phyloP scores from a whole-genome alignment of 2,797 vertebrate genomes.

The Urophycis tenuis region DNA sequence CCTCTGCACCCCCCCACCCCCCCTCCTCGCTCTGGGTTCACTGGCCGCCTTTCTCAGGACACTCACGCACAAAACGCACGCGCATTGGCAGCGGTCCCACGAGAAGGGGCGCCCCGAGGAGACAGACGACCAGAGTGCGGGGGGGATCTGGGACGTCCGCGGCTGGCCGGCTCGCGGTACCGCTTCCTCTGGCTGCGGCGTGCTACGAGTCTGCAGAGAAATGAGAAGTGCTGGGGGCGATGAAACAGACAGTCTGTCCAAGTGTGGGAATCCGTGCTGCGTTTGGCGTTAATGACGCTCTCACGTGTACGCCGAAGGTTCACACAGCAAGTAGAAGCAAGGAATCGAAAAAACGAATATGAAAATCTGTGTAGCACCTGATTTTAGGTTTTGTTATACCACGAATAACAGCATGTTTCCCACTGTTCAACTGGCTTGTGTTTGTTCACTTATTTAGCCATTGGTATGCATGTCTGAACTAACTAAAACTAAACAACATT shows the following conservation, averaged over 20 bases:
- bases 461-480: no score
- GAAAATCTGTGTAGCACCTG: no score
- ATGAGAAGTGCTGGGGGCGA: constrained; percentile 18
- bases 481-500: not conserved
- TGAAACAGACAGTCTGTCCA: not conserved
- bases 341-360: no score
- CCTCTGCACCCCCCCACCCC: constrained; percentile 18
- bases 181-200: constrained; percentile 55
- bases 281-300: not conserved
- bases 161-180: constrained; percentile 31
- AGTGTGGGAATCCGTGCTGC: not conserved
- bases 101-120: constrained; percentile 12
- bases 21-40: constrained; percentile 1
- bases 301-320: not conserved
- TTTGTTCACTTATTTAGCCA: not conserved
- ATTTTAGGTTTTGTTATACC: no score
- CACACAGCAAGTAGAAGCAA: not conserved
- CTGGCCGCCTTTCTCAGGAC: constrained; percentile 29
- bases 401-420: no score
- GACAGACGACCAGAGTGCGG: constrained; percentile 49
- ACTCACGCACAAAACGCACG: constrained; percentile 13
- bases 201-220: constrained; percentile 35
- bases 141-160: constrained; percentile 27
- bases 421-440: no score
- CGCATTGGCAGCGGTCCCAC: constrained; percentile 21